Evolutionary conservation across 2,797 vertebrate genomes (phyloP).

Genomic region (Hippoglossus hippoglossus): DNA sequence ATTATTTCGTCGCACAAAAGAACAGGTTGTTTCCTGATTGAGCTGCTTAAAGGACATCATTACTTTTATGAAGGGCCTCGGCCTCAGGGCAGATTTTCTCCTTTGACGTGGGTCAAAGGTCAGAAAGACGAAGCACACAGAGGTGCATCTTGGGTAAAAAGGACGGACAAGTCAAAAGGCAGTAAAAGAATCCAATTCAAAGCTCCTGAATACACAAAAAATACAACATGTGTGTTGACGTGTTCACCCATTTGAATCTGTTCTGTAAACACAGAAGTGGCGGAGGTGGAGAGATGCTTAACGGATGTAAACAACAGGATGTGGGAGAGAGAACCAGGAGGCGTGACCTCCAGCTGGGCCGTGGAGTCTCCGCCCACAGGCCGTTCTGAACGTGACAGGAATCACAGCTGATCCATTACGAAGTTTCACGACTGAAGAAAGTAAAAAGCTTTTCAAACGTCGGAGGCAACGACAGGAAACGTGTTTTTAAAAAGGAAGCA

Average conservation of each 20-base stretch:
- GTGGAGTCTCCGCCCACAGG: conserved; percentile 26
- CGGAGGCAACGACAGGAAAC: conserved; percentile 7
- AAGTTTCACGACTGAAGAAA: background rate
- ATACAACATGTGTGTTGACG: too few relatives aligned
- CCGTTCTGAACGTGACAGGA: conserved; percentile 4
- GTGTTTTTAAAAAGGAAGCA: conserved; percentile 22
- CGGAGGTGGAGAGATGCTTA: conserved; percentile 1
- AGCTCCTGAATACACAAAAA: background rate
- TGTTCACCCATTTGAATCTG: background rate
- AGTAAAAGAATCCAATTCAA: background rate
- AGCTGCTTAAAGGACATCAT: too few relatives aligned
- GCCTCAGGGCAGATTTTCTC: background rate
- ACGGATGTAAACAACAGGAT: conserved; percentile 65
- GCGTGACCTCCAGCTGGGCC: conserved; percentile 37
- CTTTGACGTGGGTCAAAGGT: background rate
- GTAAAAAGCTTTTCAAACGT: background rate
- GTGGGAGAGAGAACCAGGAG: conserved; percentile 48
- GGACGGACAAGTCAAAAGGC: too few relatives aligned
- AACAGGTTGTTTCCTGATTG: background rate
- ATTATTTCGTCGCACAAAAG: too few relatives aligned
- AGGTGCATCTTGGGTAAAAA: background rate
- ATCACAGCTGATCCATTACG: conserved; percentile 19
- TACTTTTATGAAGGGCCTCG: too few relatives aligned
- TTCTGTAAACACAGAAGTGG: conserved; percentile 4
- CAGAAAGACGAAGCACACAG: background rate